Conservation (phyloP, 2,888 invertebrate species). For the Dasypolia templi region DNA sequence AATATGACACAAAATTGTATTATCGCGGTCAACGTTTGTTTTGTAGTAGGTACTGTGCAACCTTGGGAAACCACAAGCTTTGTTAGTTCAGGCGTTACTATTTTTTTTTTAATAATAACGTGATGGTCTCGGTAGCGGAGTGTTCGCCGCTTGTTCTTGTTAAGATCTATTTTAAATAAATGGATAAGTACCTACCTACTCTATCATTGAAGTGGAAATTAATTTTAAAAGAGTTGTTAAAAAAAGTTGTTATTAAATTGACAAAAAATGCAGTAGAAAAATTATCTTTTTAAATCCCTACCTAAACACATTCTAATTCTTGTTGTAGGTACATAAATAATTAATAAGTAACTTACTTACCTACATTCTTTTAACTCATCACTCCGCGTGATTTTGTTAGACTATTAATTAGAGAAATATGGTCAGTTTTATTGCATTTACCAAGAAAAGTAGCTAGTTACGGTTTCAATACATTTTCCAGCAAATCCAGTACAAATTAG, state of each 20-base stretch:
- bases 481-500: not conserved
- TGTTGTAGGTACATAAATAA: not conserved
- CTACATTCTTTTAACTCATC: not conserved
- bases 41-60: not conserved
- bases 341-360: not conserved
- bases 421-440: not conserved
- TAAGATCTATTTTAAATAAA: not conserved
- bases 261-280: not conserved
- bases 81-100: conserved; percentile 68
- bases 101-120: conserved; percentile 60
- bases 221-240: too few species aligned
- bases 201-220: not conserved
- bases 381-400: not conserved
- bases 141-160: not conserved
- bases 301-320: not conserved
- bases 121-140: too few species aligned
- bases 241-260: too few species aligned
- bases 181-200: too few species aligned
- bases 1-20: conserved; percentile 38
- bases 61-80: conserved; percentile 57
- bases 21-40: conserved; percentile 38
- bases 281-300: not conserved
- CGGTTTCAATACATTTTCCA: conserved; percentile 2
- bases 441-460: not conserved
- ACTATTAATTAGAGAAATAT: not conserved